phyloP scores from a whole-genome alignment of 2,797 vertebrate species.

The Falco naumanni region DNA sequence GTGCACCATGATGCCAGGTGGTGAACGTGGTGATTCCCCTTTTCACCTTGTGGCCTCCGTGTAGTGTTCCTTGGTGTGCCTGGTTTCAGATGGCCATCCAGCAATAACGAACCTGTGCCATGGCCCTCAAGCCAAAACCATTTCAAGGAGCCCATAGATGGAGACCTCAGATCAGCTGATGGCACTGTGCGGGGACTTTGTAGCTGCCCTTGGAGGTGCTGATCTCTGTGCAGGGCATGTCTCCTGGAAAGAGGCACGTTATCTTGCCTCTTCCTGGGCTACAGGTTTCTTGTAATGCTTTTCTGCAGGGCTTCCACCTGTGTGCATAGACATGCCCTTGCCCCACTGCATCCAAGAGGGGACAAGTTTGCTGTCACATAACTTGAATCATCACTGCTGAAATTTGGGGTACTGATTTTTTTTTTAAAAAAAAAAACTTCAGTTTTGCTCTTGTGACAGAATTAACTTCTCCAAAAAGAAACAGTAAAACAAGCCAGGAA shows the following conservation, averaged over 20 bases:
- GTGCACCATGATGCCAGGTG: not conserved
- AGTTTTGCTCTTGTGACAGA: not conserved
- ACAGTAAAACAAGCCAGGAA: not conserved
- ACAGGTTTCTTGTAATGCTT: rapidly evolving
- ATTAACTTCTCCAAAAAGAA: not conserved
- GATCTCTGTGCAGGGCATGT: rapidly evolving
- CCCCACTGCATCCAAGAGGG: not conserved
- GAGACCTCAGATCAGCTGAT: not conserved
- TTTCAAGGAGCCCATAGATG: not conserved
- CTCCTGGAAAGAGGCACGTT: not conserved
- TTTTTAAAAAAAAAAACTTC: not conserved
- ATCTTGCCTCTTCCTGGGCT: not conserved
- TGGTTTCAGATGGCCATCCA: not conserved
- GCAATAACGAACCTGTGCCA: not conserved
- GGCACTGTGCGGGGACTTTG: not conserved
- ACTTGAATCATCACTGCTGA: not conserved
- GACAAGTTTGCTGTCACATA: not conserved
- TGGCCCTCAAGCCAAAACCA: not conserved
- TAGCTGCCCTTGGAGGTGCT: not conserved
- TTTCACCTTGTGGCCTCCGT: not conserved
- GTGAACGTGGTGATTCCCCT: not conserved
- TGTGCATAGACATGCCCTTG: not conserved
- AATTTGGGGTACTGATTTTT: not conserved
- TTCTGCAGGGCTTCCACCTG: not conserved
- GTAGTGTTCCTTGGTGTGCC: not conserved